These are phyloP conservation scores for Napeogenes inachia DNA, from an alignment of 2,888 invertebrate genomes.

Conservation along the genomic window DNA sequence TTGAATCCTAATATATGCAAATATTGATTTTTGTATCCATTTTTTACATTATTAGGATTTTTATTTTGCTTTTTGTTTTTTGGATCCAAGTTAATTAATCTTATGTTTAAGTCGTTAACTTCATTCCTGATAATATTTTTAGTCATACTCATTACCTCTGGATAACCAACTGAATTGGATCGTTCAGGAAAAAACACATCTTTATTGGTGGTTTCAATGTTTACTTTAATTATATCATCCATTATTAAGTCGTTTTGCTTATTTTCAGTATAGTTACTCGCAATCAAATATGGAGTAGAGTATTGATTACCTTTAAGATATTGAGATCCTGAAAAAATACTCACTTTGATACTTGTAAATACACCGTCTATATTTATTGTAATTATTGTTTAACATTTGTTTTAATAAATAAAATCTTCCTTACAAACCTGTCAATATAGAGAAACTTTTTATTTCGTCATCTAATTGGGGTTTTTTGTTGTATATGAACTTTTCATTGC, in stretches of 20 bases:
- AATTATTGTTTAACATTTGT: no score
- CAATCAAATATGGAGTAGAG: no score
- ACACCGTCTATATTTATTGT: no score
- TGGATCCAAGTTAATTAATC: constrained; percentile 17
- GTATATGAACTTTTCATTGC: constrained; percentile 6
- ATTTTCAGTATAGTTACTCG: no score
- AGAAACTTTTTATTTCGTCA: constrained; percentile 3
- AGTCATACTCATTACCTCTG: constrained; percentile 8
- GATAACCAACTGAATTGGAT: constrained; percentile 3
- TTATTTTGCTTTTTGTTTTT: neutral
- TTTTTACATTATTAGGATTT: neutral
- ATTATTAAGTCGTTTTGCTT: no score
- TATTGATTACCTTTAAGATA: neutral
- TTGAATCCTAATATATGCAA: neutral
- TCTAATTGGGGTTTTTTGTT: constrained; percentile 8
- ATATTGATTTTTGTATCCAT: constrained; percentile 6
- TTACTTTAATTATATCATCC: constrained; percentile 16
- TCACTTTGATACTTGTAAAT: no score
- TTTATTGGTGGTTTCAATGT: constrained; percentile 3
- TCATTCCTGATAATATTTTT: constrained; percentile 26
- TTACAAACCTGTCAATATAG: constrained; percentile 7
- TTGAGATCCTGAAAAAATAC: no score
- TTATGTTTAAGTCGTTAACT: constrained; percentile 25
- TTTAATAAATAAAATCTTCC: neutral
- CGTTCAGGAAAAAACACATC: neutral